Conservation (phyloP, 2,888 invertebrate species). For the Platycheirus albimanus region DNA sequence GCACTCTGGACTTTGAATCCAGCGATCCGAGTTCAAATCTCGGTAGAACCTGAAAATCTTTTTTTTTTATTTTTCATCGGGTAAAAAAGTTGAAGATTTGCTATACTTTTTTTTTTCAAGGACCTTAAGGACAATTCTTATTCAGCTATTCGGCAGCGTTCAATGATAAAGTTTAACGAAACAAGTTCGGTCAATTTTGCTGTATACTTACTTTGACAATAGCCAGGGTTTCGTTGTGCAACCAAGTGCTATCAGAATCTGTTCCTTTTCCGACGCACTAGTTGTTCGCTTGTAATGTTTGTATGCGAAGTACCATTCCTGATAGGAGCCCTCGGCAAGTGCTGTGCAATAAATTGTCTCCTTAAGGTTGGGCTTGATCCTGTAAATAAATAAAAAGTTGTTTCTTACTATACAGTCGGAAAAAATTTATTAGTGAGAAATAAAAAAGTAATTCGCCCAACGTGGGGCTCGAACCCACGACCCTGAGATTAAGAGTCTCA, state of each 20-base stretch:
- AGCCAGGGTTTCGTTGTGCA: constrained; percentile 85
- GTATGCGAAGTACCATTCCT: constrained; percentile 88
- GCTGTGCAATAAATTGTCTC: constrained; percentile 87
- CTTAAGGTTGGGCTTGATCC: constrained; percentile 86
- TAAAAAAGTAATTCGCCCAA: constrained; percentile 67
- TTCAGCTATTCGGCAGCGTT: no score
- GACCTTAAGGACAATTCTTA: no score
- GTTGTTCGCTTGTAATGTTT: constrained; percentile 81
- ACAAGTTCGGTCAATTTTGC: no score
- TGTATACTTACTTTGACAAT: constrained; percentile 83
- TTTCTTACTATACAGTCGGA: no score
- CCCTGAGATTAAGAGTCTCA: constrained; percentile 83
- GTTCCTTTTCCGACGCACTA: constrained; percentile 86
- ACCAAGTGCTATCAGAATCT: constrained; percentile 84
- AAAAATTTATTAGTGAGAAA: neutral
- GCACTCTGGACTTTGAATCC: constrained; percentile 83
- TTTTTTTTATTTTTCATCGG: neutral
- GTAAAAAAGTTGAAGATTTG: no score
- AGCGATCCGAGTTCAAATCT: constrained; percentile 83
- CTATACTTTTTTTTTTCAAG: no score
- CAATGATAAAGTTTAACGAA: no score
- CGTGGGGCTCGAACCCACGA: constrained; percentile 80
- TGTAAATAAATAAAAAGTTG: constrained; percentile 81
- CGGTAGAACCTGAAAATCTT: constrained; percentile 82
- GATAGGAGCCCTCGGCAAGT: constrained; percentile 85